These are phyloP conservation scores for Penaeus japonicus DNA, from an alignment of 1,140 invertebrate genomes.

Conservation along the genomic window DNA sequence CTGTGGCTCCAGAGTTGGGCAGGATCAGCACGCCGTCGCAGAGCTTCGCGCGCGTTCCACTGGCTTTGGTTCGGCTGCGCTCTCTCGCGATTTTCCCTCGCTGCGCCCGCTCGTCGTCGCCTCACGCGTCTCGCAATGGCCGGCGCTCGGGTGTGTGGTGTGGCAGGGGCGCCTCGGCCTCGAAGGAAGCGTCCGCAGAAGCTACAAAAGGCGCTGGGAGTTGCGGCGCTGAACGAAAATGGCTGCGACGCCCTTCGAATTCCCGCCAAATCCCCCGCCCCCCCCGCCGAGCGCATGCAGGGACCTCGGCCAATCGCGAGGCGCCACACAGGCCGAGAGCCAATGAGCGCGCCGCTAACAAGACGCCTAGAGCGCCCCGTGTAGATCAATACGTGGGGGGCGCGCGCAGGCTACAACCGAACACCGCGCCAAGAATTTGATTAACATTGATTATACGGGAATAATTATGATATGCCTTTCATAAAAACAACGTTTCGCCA, in stretches of 20 bases:
- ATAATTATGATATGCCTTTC: background rate
- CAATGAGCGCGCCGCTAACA: background rate
- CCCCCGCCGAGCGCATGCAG: slow-evolving; percentile 40
- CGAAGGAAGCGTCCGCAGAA: too few relatives aligned
- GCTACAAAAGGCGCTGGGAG: too few relatives aligned
- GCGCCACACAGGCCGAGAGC: background rate
- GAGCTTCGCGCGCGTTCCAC: background rate
- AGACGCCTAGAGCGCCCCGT: background rate
- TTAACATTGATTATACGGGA: slow-evolving; percentile 50
- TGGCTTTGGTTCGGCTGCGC: background rate
- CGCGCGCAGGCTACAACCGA: slow-evolving; percentile 34
- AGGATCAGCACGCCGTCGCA: background rate
- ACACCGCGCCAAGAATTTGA: slow-evolving; percentile 39
- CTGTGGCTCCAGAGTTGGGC: background rate
- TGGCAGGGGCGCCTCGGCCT: too few relatives aligned
- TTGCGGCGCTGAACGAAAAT: slow-evolving; percentile 15
- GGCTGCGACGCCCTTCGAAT: background rate
- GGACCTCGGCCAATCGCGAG: slow-evolving; percentile 3
- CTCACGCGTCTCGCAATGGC: background rate
- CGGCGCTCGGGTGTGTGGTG: too few relatives aligned
- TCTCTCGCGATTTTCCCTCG: background rate
- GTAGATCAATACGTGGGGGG: slow-evolving; percentile 39
- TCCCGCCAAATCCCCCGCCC: slow-evolving; percentile 31
- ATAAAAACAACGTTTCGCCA: background rate
- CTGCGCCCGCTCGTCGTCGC: background rate